Conservation (phyloP, 2,113 vertebrate species). For the Lethenteron camtschaticum region DNA sequence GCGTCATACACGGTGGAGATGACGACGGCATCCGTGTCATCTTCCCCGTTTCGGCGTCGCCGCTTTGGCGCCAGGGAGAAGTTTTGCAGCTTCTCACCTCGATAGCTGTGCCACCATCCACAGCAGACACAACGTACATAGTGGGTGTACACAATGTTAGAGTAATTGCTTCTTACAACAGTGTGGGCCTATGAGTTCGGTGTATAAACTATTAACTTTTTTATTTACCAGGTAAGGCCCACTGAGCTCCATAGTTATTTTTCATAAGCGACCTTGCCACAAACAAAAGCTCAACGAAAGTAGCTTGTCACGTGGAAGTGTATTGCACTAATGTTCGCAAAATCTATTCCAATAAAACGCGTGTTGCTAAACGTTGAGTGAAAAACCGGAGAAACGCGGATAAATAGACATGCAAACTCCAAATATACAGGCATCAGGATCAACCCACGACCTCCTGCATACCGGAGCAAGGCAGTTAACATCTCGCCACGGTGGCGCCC, state of each 20-base stretch:
- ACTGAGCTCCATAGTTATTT: background rate
- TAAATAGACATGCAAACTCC: too few species aligned
- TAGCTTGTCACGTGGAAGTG: too few species aligned
- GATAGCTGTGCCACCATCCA: constrained; percentile 34
- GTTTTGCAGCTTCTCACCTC: constrained; percentile 57
- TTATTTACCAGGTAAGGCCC: background rate
- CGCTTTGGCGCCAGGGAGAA: constrained; percentile 32
- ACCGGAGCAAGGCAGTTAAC: too few species aligned
- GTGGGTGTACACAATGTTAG: background rate
- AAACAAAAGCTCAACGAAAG: too few species aligned
- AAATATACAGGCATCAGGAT: too few species aligned
- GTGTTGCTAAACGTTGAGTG: too few species aligned
- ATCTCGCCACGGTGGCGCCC: too few species aligned
- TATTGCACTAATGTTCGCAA: too few species aligned
- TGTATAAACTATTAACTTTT: background rate
- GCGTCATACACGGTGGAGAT: constrained; percentile 66
- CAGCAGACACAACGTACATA: background rate
- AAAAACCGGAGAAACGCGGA: too few species aligned
- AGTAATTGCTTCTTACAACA: background rate
- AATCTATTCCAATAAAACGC: too few species aligned
- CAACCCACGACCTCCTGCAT: too few species aligned
- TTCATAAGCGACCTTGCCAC: too few species aligned
- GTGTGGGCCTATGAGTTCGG: background rate
- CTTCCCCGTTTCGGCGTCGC: constrained; percentile 15
- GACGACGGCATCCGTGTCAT: constrained; percentile 13